Evolutionary conservation across 2,113 vertebrate species (phyloP), one percentile per base, ranked within the genome.

Genomic region (Poecilia latipinna): DNA sequence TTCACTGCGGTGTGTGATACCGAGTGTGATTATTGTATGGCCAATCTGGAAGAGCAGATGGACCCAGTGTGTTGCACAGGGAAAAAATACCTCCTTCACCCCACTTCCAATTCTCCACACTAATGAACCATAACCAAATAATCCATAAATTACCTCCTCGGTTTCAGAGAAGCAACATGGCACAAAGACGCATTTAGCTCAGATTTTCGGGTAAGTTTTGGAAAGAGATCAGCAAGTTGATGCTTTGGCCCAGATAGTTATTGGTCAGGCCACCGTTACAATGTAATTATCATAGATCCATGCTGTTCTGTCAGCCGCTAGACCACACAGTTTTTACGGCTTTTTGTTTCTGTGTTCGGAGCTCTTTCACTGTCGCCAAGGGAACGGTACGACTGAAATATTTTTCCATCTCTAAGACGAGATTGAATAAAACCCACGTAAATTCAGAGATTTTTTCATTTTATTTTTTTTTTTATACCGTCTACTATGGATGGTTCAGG

Each of bases 11-110:
- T 82, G 87, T 86, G 83, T 70, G 82, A 84, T 83, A 70, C 77
- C 86, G 86, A 86, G 85, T 82, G 79, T 81, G 81, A 82, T 57
- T 90, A 89, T 83, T 86, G 87, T 88, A 86, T 70, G 78, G 90
- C 79, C 92, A 94, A 90, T 92, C 91, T 93, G 92, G 80, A 85
- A n/a, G 48, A 92, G 85, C 93, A 93, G 93, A 94, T 93, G 90
- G 93, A 89, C 90, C 70, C 93, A 91, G 90, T 90, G 88, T 93
- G 91, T 79, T 84, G 81, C 86, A 77, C 88, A 29, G 76, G 80
- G 10, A 84, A 89, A 90, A 35, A 33, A 8, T 11, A 37, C 84
- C 74, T 77, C 81, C 88, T 77, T 83, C 82, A 82, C 70, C 77
- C 75, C 63, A 80, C 79, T 90, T 92, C 89, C 85, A 89, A 88